Evolutionary conservation across 1,140 invertebrate species (phyloP).

Genomic region (Drosophila triauraria): DNA sequence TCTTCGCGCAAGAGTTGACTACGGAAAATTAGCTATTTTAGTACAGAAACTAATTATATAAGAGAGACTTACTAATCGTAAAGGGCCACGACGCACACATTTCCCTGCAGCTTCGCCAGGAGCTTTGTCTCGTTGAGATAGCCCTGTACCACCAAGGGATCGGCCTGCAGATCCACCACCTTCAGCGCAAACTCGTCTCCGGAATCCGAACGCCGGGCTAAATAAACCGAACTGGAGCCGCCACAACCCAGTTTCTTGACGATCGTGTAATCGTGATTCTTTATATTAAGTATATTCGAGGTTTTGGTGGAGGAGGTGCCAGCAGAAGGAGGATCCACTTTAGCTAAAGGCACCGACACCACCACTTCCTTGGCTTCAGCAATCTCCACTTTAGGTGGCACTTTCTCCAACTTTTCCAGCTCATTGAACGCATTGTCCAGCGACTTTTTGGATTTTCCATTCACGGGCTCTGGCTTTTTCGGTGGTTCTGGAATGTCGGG

Average conservation of each 20-base stretch:
- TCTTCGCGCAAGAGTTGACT: conserved; percentile 87
- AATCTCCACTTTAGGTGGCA: background rate
- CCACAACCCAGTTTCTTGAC: conserved; percentile 77
- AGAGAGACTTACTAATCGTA: conserved; percentile 93
- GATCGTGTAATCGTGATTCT: conserved; percentile 71
- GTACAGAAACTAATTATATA: too few species aligned
- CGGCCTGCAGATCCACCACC: conserved; percentile 90
- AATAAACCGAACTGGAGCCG: conserved; percentile 79
- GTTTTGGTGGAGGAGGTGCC: background rate
- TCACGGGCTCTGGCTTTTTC: background rate
- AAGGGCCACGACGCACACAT: conserved; percentile 93
- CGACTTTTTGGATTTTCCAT: conserved; percentile 67
- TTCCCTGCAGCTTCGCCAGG: conserved; percentile 93
- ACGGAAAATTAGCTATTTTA: background rate
- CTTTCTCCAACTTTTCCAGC: conserved; percentile 1
- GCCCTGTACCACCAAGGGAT: conserved; percentile 89
- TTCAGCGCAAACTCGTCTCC: conserved; percentile 76
- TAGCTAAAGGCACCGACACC: background rate
- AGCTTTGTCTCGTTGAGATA: conserved; percentile 97
- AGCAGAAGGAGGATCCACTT: background rate
- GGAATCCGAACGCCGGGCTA: conserved; percentile 63
- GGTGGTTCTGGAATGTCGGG: conserved; percentile 51
- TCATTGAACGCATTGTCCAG: conserved; percentile 63
- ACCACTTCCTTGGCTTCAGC: conserved; percentile 11
- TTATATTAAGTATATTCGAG: conserved; percentile 63